Evolutionary conservation across 2,113 vertebrate genomes (phyloP).

Genomic region (Puffinus mauretanicus): DNA sequence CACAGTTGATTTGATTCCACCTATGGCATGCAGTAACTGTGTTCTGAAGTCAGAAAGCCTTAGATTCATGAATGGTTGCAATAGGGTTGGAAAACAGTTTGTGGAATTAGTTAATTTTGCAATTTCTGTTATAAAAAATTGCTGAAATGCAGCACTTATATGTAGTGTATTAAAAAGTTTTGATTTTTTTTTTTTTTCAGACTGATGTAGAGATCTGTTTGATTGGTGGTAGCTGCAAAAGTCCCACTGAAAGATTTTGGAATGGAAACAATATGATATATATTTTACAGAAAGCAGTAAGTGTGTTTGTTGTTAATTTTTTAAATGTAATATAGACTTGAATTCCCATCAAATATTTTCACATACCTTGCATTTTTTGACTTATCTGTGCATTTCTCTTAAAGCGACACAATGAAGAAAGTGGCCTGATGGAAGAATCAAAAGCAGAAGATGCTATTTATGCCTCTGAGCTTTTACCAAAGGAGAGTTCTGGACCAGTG

Average conservation of each 20-base stretch:
- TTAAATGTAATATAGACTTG: not conserved
- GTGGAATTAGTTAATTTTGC: not conserved
- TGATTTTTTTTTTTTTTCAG: conserved; percentile 45
- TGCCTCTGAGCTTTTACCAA: conserved; percentile 47
- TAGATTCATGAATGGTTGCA: not conserved
- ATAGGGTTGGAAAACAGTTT: not conserved
- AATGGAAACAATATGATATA: conserved; percentile 69
- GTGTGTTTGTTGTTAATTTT: not conserved
- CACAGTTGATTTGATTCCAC: not conserved
- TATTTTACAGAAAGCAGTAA: conserved; percentile 85
- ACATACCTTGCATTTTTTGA: not conserved
- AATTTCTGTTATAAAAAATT: not conserved
- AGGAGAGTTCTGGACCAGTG: conserved; percentile 59
- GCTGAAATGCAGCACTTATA: not conserved
- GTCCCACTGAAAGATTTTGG: conserved; percentile 73
- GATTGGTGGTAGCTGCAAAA: conserved; percentile 50
- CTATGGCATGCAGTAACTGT: accelerated
- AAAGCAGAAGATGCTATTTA: conserved; percentile 19
- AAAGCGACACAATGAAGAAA: conserved; percentile 63
- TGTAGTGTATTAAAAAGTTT: not conserved
- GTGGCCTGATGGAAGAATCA: conserved; percentile 33
- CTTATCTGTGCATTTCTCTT: not conserved
- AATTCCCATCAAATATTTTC: not conserved
- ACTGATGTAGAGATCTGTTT: conserved; percentile 78
- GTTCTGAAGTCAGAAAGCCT: not conserved